phyloP scores from a whole-genome alignment of 2,797 vertebrate genomes.

The Tapera naevia region DNA sequence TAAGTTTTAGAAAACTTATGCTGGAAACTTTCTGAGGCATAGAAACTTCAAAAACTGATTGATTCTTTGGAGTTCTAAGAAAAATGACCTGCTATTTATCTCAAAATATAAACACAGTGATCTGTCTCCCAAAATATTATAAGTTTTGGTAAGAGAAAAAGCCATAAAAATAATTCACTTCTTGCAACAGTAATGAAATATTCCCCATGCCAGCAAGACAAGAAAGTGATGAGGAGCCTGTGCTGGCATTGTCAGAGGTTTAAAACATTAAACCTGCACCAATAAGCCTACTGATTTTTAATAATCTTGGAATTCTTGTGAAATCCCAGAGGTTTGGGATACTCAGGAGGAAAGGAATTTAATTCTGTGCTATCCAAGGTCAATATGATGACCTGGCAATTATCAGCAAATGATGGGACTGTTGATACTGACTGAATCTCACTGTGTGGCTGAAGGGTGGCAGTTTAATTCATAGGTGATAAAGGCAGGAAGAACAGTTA shows the following conservation, averaged over 20 bases:
- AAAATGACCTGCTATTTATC: neutral
- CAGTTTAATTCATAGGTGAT: neutral
- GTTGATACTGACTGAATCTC: neutral
- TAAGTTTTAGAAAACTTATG: neutral
- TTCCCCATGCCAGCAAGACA: conserved; percentile 37
- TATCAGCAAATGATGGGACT: neutral
- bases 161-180: neutral
- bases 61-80: neutral
- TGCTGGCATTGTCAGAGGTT: neutral
- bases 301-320: conserved; percentile 39
- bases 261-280: neutral
- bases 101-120: neutral
- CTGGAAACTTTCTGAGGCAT: neutral
- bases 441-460: neutral
- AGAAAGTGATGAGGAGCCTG: conserved; percentile 42
- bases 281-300: conserved; percentile 37
- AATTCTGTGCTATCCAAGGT: neutral
- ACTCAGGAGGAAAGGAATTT: conserved; percentile 15
- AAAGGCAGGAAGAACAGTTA: neutral
- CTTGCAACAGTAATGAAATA: conserved; percentile 44
- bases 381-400: neutral
- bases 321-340: conserved; percentile 39
- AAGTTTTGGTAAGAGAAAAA: neutral
- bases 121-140: neutral
- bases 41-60: neutral